Conservation (phyloP, 1,140 invertebrate species). For the Bombus confusus region DNA sequence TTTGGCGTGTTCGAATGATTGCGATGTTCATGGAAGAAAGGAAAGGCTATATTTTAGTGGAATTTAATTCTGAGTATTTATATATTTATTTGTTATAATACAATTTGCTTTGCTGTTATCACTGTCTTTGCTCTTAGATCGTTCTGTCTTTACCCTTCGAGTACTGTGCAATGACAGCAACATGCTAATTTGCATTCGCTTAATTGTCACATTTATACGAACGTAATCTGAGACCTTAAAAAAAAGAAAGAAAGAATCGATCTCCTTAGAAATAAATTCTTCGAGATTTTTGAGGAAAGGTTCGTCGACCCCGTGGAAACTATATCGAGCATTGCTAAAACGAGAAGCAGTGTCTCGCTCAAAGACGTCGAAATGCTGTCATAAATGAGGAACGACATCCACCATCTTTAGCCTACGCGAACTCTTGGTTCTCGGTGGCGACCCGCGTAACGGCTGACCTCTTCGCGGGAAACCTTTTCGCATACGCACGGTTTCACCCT, state of each 20-base stretch:
- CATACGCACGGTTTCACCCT: background rate
- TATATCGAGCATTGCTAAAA: constrained; percentile 19
- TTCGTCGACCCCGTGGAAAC: background rate
- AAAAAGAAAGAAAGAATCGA: background rate
- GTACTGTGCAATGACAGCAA: too few relatives aligned
- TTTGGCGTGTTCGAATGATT: too few relatives aligned
- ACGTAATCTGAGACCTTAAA: too few relatives aligned
- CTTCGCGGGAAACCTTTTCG: background rate
- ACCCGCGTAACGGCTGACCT: constrained; percentile 2
- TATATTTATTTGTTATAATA: too few relatives aligned
- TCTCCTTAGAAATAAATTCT: background rate
- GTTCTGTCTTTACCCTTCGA: too few relatives aligned
- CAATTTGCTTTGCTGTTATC: too few relatives aligned
- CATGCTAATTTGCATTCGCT: too few relatives aligned
- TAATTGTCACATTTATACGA: too few relatives aligned
- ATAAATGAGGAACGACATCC: constrained; percentile 23
- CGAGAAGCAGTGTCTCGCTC: background rate
- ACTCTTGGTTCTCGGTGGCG: background rate
- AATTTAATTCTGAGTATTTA: too few relatives aligned
- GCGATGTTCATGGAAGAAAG: too few relatives aligned
- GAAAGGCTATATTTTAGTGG: too few relatives aligned
- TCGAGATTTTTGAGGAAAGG: background rate
- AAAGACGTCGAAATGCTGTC: background rate
- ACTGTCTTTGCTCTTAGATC: too few relatives aligned
- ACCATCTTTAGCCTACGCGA: background rate